Percentiles rank a stretch among this genome's conserved stretches.
Evolutionary conservation across 1,140 invertebrate species (phyloP).

Genomic region (Zeugodacus cucurbitae): DNA sequence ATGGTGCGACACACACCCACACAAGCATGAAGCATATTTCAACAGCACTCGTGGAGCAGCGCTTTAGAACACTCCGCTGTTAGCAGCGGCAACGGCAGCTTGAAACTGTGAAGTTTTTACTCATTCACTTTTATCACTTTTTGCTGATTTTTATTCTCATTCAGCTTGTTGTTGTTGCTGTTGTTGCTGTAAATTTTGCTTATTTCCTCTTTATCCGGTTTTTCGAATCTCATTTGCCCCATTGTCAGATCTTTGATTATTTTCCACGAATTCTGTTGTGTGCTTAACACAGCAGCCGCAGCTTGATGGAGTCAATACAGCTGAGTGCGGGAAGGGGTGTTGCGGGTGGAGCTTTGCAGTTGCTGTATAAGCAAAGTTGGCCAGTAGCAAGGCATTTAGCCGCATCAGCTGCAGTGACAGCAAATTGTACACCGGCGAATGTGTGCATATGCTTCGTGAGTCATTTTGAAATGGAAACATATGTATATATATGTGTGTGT

Average conservation of each 20-base stretch:
- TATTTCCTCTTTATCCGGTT: slow-evolving; percentile 17
- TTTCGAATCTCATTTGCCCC: slow-evolving; percentile 27
- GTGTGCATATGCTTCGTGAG: neutral
- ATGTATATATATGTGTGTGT: neutral
- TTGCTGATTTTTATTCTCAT: neutral
- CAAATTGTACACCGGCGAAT: neutral
- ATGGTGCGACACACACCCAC: neutral
- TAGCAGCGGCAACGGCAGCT: too few species aligned
- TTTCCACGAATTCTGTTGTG: slow-evolving; percentile 26
- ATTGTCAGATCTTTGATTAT: slow-evolving; percentile 37
- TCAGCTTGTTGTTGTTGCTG: neutral
- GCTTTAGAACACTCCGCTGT: neutral
- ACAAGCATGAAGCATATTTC: neutral
- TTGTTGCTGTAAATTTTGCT: neutral
- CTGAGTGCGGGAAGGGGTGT: neutral
- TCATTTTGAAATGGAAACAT: neutral
- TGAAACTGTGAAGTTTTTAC: neutral
- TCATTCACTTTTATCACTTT: neutral
- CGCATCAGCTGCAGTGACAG: slow-evolving; percentile 24
- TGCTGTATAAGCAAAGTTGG: neutral
- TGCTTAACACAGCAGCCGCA: slow-evolving; percentile 15
- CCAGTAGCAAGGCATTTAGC: slow-evolving; percentile 8
- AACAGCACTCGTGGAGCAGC: neutral
- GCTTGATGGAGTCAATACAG: neutral
- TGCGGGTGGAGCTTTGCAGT: neutral